A percentile compares a stretch with the other conserved stretches of the same genome.
phyloP scores from a whole-genome alignment of 2,888 invertebrate species.

The Aphodius granarius region DNA sequence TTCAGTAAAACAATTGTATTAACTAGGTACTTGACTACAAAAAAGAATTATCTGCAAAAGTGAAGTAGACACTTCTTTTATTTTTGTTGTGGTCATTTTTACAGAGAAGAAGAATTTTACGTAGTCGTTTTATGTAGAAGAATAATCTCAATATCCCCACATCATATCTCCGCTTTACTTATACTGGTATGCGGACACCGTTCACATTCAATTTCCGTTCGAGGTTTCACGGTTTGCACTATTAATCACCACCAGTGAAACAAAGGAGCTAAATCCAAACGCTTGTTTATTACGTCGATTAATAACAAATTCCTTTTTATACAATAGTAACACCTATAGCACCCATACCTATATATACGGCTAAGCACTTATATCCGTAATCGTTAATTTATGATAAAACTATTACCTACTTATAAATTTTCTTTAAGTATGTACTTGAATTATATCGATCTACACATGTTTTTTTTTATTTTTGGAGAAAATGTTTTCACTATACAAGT shows the following conservation, averaged over 20 bases:
- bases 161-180: background rate
- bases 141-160: background rate
- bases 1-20: too few species aligned
- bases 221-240: background rate
- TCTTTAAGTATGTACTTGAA: background rate
- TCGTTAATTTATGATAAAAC: background rate
- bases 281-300: background rate
- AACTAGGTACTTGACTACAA: too few species aligned
- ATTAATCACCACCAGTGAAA: background rate
- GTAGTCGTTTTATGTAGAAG: too few species aligned
- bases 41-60: too few species aligned
- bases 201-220: background rate
- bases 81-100: too few species aligned
- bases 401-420: background rate
- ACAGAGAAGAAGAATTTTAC: too few species aligned
- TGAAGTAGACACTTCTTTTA: too few species aligned
- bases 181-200: background rate
- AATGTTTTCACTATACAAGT: too few species aligned
- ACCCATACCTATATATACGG: too few species aligned
- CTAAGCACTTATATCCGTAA: background rate
- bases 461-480: too few species aligned
- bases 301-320: background rate
- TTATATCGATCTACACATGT: too few species aligned
- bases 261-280: background rate
- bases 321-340: background rate